Evolutionary conservation across 2,797 vertebrate genomes (phyloP), one percentile per base, ranked within the genome.

Genomic region (Pangasius djambal): DNA sequence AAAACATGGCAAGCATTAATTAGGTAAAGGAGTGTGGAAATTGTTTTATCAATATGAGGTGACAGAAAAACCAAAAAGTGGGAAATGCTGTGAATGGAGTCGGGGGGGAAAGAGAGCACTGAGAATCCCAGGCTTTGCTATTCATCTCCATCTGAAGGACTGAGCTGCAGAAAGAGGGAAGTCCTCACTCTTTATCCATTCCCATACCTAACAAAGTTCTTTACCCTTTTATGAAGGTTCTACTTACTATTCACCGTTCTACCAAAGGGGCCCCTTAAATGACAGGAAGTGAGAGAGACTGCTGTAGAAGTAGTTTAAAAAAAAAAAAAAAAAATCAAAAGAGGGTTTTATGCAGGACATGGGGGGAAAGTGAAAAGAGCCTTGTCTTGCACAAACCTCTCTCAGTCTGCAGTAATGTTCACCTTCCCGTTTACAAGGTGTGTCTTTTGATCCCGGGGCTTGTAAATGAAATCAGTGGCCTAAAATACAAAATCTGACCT

Each of bases 261-360:
- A 78, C 87, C 88, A 83, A 70, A 88, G 88, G 91, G 88, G 88
- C 89, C 90, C 52, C 91, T 87, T 59, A 87, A 85, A 92, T 69
- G 86, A 88, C 88, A 90, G 88, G 90, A 92, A 93, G 91, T 75
- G 87, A 90, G 91, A 77, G 85, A 91, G 87, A 88, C 57, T 55
- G 82, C 87, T 89, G 89, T 88, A 83, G 87, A 91, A 90, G 85
- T 40, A 91, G 65, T 34, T 34, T 34, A 34, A 34, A 34, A 34
- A n/a, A n/a, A n/a, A 79, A 85, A 40, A 79, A 82, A 55, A 78
- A 79, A 57, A 57, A 57, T 81, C 10, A 91, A 92, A 91, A 87
- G 85, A 57, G 65, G 89, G 78, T 72, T 91, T 90, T 82, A 82
- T 90, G 77, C 85, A 82, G 61, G 83, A 87, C n/a, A 15, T 75